phyloP scores from a whole-genome alignment of 1,140 invertebrate genomes.

The Aphidius gifuensis region DNA sequence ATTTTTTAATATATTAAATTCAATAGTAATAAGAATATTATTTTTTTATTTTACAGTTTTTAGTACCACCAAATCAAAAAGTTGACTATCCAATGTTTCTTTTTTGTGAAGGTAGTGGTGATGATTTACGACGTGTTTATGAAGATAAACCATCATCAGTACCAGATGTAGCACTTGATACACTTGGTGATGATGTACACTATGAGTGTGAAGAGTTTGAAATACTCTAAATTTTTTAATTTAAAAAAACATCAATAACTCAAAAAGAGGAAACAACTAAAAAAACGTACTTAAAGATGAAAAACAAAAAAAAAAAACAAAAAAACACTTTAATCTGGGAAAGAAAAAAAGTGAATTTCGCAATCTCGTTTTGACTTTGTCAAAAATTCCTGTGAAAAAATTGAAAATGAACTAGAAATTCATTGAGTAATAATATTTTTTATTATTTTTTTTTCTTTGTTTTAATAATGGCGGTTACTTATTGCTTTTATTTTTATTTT shows the following conservation, averaged over 20 bases:
- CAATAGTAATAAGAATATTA: constrained; percentile 4
- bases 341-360: too few species aligned
- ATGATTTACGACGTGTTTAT: constrained; percentile 57
- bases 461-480: too few species aligned
- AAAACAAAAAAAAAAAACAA: too few species aligned
- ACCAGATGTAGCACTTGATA: constrained; percentile 52
- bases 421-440: too few species aligned
- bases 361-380: too few species aligned
- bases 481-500: too few species aligned
- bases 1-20: constrained; percentile 34
- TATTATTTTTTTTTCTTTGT: too few species aligned
- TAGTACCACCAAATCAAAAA: constrained; percentile 60
- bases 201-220: constrained; percentile 73
- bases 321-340: too few species aligned
- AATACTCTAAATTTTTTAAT: constrained; percentile 30
- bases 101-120: constrained; percentile 68
- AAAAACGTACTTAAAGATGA: too few species aligned
- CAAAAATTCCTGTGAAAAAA: too few species aligned
- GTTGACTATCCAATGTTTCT: constrained; percentile 78
- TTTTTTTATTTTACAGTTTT: constrained; percentile 52
- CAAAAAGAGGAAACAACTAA: neutral
- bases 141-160: constrained; percentile 57
- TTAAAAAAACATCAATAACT: too few species aligned
- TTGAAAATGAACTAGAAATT: too few species aligned
- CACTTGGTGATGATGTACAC: constrained; percentile 62